phyloP scores from a whole-genome alignment of 2,113 vertebrate genomes.

The Sprattus sprattus region DNA sequence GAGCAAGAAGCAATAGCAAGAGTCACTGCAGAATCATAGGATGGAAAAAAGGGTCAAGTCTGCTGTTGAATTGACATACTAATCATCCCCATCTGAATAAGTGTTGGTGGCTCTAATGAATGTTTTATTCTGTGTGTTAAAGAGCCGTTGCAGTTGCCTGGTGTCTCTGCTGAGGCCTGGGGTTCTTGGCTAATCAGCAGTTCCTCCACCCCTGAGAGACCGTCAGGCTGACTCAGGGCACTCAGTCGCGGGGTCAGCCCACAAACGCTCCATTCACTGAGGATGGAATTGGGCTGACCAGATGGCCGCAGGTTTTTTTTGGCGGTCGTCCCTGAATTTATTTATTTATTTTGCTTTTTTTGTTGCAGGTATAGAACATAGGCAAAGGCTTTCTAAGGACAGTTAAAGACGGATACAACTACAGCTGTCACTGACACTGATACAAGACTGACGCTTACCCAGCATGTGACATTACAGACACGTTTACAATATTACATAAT shows the following conservation, averaged over 20 bases:
- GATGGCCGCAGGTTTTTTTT: neutral
- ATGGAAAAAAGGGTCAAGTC: neutral
- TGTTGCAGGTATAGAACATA: neutral
- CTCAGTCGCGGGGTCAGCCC: neutral
- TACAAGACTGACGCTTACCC: neutral
- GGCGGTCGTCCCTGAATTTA: neutral
- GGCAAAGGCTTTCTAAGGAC: neutral
- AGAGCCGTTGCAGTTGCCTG: neutral
- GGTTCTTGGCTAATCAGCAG: slow-evolving; percentile 8
- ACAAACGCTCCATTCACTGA: neutral
- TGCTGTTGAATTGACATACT: slow-evolving; percentile 43
- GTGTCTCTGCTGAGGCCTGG: neutral
- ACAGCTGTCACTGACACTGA: neutral
- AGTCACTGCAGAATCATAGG: too few relatives aligned
- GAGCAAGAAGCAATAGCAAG: slow-evolving; percentile 39
- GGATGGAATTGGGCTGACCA: slow-evolving; percentile 13
- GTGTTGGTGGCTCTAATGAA: slow-evolving; percentile 54
- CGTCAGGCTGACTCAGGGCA: neutral
- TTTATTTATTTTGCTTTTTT: neutral
- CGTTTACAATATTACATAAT: too few relatives aligned
- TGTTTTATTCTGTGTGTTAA: slow-evolving; percentile 23
- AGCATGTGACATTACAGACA: too few relatives aligned
- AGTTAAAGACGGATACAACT: neutral
- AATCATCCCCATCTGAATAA: slow-evolving; percentile 35
- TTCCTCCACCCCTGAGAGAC: neutral